These are phyloP conservation scores for Agriopis aurantiaria DNA, from an alignment of 2,888 invertebrate genomes.

Conservation along the genomic window DNA sequence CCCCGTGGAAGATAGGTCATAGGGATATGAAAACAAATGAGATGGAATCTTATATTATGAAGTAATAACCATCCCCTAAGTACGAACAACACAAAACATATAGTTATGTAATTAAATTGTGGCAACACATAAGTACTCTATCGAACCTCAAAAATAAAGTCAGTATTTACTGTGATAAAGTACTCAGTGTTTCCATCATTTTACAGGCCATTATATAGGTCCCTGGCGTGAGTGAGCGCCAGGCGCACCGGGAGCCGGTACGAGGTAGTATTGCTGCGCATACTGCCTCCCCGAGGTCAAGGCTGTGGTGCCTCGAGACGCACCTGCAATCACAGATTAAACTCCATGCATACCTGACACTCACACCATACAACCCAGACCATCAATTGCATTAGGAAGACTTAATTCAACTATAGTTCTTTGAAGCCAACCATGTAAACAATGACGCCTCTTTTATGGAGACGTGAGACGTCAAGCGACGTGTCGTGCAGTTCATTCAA, in stretches of 20 bases:
- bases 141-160: background rate
- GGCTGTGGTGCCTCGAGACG: conserved; percentile 12
- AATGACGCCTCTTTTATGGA: background rate
- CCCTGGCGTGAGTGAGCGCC: conserved; percentile 18
- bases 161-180: conserved; percentile 1
- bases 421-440: background rate
- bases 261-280: conserved; percentile 28
- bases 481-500: too few species aligned
- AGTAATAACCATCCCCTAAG: too few species aligned
- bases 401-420: background rate
- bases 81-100: too few species aligned
- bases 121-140: conserved; percentile 19
- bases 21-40: too few species aligned
- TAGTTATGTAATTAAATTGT: background rate
- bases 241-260: conserved; percentile 14
- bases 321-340: conserved; percentile 32
- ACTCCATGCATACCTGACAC: conserved; percentile 17
- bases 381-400: background rate
- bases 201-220: conserved; percentile 22
- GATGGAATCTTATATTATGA: too few species aligned
- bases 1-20: too few species aligned
- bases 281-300: conserved; percentile 27
- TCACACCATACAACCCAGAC: conserved; percentile 10
- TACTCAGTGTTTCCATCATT: conserved; percentile 18
- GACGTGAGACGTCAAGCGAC: too few species aligned